Conservation (phyloP, 2,113 vertebrate genomes). For the Siniperca knerii region DNA sequence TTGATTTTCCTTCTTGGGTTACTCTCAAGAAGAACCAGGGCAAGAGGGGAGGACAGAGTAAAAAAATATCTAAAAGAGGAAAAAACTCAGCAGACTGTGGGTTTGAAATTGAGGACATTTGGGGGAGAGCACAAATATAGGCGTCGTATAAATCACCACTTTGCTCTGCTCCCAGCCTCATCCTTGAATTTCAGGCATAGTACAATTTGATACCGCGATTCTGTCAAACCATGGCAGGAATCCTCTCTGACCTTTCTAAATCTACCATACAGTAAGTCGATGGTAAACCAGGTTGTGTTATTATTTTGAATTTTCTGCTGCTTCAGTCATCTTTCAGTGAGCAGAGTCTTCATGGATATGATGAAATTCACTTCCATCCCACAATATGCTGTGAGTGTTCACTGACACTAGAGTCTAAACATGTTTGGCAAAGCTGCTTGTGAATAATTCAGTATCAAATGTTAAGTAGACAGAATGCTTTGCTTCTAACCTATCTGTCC, state of each 20-base stretch:
- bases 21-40: conserved; percentile 12
- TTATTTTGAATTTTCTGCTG: neutral
- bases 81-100: conserved; percentile 16
- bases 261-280: neutral
- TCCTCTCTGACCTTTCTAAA: conserved; percentile 31
- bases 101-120: conserved; percentile 44
- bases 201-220: conserved; percentile 28
- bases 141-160: conserved; percentile 38
- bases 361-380: conserved; percentile 41
- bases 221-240: conserved; percentile 3
- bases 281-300: neutral
- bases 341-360: neutral
- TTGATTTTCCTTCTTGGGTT: conserved; percentile 37
- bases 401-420: conserved; percentile 51
- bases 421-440: conserved; percentile 56
- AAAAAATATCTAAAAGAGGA: conserved; percentile 3
- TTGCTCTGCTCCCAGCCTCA: conserved; percentile 27
- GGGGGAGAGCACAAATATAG: conserved; percentile 30
- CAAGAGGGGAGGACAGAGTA: conserved; percentile 23
- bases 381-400: conserved; percentile 42
- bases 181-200: conserved; percentile 45
- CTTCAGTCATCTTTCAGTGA: conserved; percentile 5
- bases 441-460: conserved; percentile 69
- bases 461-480: conserved; percentile 44
- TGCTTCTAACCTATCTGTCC: conserved; percentile 34